Base-by-base conservation (phyloP, 1,140 invertebrate species). In the Diachasma alloeum region DNA sequence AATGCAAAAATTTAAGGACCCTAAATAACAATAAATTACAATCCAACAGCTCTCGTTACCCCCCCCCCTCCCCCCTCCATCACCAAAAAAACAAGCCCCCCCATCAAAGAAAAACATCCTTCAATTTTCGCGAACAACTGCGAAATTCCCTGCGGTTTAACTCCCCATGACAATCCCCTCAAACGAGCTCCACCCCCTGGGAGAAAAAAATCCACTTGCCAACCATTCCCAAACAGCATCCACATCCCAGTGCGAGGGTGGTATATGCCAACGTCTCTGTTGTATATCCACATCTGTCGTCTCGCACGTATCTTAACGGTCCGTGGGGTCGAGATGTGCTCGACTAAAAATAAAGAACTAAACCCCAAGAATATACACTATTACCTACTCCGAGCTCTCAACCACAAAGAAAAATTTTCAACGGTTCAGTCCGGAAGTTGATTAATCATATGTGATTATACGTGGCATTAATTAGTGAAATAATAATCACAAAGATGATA, bases 221-320 rank as follows among this genome's bases (percentile, higher is more conserved):
- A 6, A 17, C n/a, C 36, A 19, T 44, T 24, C 39, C 24, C 36
- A 69, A 70, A 26, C 42, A 48, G 44, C 17, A 46, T 42, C 15
- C 15, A 46, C 53, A 48, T 24, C 39, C 13, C 39, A n/a, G 17
- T 24, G 42, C 13, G 24, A 72, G 70, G 70, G 70, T 72, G 46
- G 42, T 19, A 11, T 69, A 15, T 11, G 0, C 4, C 31, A 17
- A 24, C 44, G n/a, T 74, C 72, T 74, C 72, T 46, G 59, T 36
- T 56, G 72, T 63, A 19, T 53, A 36, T 48, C 3, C 59, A 74
- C 72, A 74, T 74, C 72, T 74, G 72, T 74, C 39, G 63, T 46
- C 56, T 67, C 56, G 24, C 72, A 72, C 70, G 70, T 56, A 63
- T 63, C 59, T 63, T 63, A 63, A 63, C 59, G 69, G 44, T 72